phyloP scores from a whole-genome alignment of 2,113 vertebrate genomes.

The Tringa solitaria region DNA sequence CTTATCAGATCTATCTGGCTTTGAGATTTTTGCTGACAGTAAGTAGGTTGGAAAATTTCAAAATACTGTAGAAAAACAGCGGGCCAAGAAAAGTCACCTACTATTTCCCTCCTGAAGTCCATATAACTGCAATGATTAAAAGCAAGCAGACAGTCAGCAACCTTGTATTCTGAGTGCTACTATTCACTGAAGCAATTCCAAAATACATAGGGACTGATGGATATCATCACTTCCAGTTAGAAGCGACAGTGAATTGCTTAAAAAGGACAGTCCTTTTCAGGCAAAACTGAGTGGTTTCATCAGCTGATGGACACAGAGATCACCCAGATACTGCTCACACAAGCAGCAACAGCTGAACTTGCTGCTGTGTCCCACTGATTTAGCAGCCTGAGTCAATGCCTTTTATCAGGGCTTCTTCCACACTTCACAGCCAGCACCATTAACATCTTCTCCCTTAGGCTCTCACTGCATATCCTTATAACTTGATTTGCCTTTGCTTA shows the following conservation, averaged over 20 bases:
- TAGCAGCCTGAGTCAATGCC: not conserved
- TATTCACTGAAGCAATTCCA: not conserved
- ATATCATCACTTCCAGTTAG: not conserved
- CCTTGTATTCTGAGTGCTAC: not conserved
- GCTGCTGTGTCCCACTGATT: not conserved
- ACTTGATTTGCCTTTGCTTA: not conserved
- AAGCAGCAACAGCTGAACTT: not conserved
- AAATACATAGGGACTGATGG: not conserved
- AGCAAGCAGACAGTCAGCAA: not conserved
- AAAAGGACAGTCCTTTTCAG: not conserved
- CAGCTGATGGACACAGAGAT: not conserved
- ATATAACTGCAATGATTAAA: not conserved
- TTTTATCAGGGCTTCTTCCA: not conserved
- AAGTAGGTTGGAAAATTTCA: not conserved
- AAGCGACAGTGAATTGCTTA: not conserved
- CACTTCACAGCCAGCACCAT: not conserved
- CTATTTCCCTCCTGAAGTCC: not conserved
- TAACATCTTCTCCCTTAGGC: not conserved
- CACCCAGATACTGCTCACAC: not conserved
- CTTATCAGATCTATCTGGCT: not conserved
- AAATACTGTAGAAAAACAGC: not conserved
- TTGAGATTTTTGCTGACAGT: not conserved
- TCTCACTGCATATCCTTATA: not conserved
- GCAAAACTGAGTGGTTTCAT: not conserved
- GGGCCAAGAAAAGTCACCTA: not conserved